phyloP scores from a whole-genome alignment of 2,113 vertebrate genomes.

The Oryzias javanicus region DNA sequence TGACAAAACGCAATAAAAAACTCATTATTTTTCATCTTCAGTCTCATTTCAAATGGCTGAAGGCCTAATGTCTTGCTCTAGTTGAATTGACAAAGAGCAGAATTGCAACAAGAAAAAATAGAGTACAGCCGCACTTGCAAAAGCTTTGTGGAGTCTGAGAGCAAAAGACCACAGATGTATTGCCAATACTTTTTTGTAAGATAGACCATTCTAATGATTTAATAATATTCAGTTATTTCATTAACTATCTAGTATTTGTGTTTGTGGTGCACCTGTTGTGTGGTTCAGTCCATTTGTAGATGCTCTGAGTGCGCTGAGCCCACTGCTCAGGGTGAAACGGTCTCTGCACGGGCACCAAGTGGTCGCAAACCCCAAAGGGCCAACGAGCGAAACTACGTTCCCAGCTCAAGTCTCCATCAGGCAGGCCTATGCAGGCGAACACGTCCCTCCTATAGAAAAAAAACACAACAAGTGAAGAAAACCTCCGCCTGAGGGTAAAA shows the following conservation, averaged over 20 bases:
- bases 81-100: slow-evolving; percentile 63
- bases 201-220: slow-evolving; percentile 1
- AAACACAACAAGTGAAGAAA: background rate
- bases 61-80: slow-evolving; percentile 70
- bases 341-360: slow-evolving; percentile 78
- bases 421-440: slow-evolving; percentile 92
- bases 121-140: slow-evolving; percentile 43
- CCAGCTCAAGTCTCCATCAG: slow-evolving; percentile 92
- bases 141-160: slow-evolving; percentile 48
- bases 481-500: slow-evolving; percentile 46
- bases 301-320: slow-evolving; percentile 79
- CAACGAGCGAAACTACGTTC: slow-evolving; percentile 82
- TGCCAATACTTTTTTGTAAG: background rate
- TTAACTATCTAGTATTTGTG: background rate
- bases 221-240: background rate
- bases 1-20: slow-evolving; percentile 81
- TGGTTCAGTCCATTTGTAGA: slow-evolving; percentile 94
- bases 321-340: slow-evolving; percentile 85
- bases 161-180: slow-evolving; percentile 40
- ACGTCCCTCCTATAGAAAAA: slow-evolving; percentile 80
- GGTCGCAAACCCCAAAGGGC: slow-evolving; percentile 93
- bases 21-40: slow-evolving; percentile 79
- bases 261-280: slow-evolving; percentile 68
- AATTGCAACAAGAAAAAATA: slow-evolving; percentile 56
- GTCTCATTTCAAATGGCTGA: slow-evolving; percentile 69